These are phyloP conservation scores for Dicyrtomina minuta DNA, from an alignment of 2,888 invertebrate genomes.

Conservation along the genomic window DNA sequence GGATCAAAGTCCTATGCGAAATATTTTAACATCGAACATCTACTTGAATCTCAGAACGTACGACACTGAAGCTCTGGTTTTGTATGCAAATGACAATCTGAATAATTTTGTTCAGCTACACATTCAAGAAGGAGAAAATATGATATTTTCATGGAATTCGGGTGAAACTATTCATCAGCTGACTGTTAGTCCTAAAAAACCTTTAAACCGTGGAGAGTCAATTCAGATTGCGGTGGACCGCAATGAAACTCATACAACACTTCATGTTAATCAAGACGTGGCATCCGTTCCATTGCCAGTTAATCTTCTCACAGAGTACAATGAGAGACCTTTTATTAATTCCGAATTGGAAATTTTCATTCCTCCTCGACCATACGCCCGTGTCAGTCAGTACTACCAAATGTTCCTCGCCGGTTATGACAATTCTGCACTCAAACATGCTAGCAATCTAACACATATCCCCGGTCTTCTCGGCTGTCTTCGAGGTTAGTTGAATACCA, in stretches of 20 bases:
- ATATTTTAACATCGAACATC: conserved; percentile 76
- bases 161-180: conserved; percentile 50
- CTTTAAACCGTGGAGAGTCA: conserved; percentile 77
- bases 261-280: conserved; percentile 79
- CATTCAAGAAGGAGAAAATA: conserved; percentile 74
- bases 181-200: conserved; percentile 54
- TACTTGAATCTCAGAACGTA: conserved; percentile 88
- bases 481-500: conserved; percentile 23
- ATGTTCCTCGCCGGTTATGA: conserved; percentile 81
- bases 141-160: conserved; percentile 81
- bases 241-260: conserved; percentile 69
- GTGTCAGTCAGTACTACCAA: conserved; percentile 78
- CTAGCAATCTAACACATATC: conserved; percentile 60
- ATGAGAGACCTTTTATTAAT: conserved; percentile 83
- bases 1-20: conserved; percentile 68
- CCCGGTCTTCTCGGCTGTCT: conserved; percentile 60
- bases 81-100: conserved; percentile 88
- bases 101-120: conserved; percentile 91
- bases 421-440: conserved; percentile 68
- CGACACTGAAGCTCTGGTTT: conserved; percentile 74
- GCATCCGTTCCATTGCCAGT: conserved; percentile 70
- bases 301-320: conserved; percentile 71
- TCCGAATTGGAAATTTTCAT: conserved; percentile 80
- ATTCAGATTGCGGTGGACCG: conserved; percentile 85
- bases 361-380: conserved; percentile 84